These are phyloP conservation scores for Torymus auratus DNA, from an alignment of 2,888 invertebrate genomes.

Conservation along the genomic window DNA sequence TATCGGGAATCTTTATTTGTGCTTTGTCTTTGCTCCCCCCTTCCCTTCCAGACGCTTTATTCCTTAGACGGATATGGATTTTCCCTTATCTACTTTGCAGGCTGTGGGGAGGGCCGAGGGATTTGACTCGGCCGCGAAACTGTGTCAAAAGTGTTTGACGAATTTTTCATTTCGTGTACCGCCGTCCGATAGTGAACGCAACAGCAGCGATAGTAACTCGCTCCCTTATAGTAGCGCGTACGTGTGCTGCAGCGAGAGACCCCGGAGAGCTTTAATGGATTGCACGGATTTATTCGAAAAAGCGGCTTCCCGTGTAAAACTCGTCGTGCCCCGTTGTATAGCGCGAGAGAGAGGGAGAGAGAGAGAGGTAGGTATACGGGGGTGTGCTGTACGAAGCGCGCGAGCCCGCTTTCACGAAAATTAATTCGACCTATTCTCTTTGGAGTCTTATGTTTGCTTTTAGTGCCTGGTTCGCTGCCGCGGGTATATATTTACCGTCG, in stretches of 20 bases:
- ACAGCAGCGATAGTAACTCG: too few relatives aligned
- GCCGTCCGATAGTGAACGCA: neutral
- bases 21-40: slow-evolving; percentile 19
- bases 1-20: slow-evolving; percentile 16
- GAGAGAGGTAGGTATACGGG: too few relatives aligned
- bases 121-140: slow-evolving; percentile 18
- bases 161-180: slow-evolving; percentile 53
- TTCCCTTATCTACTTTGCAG: slow-evolving; percentile 28
- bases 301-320: neutral
- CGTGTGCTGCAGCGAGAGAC: too few relatives aligned
- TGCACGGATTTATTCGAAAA: slow-evolving; percentile 8
- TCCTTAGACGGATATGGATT: slow-evolving; percentile 35
- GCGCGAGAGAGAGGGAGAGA: too few relatives aligned
- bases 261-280: slow-evolving; percentile 25
- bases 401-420: neutral
- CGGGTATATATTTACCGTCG: too few relatives aligned
- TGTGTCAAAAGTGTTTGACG: slow-evolving; percentile 54
- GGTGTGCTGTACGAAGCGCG: neutral
- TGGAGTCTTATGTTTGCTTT: neutral
- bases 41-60: neutral
- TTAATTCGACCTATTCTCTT: neutral
- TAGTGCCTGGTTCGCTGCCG: neutral
- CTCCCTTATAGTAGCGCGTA: neutral
- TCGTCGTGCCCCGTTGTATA: neutral
- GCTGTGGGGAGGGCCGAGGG: neutral